phyloP scores from a whole-genome alignment of 1,140 invertebrate genomes.

The Dendrolimus punctatus region DNA sequence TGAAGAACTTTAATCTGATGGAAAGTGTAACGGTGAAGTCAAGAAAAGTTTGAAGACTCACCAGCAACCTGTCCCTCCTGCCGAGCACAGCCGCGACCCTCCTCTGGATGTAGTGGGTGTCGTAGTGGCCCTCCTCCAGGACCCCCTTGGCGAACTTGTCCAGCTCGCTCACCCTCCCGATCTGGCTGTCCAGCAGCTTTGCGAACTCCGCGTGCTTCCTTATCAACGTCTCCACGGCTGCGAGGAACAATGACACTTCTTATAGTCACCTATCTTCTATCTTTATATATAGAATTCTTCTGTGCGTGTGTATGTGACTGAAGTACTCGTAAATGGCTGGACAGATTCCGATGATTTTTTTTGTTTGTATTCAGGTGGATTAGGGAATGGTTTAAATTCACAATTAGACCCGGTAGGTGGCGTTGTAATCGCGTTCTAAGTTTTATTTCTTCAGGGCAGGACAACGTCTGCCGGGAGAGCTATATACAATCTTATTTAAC shows the following conservation, averaged over 20 bases:
- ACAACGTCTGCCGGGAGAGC: too few species aligned
- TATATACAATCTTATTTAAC: too few species aligned
- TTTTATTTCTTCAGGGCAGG: too few species aligned
- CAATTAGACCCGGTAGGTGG: too few species aligned
- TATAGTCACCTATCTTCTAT: too few species aligned
- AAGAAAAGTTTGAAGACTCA: constrained; percentile 4
- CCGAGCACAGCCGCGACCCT: constrained; percentile 76
- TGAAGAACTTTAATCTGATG: background rate
- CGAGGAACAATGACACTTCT: constrained; percentile 20
- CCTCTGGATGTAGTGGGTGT: constrained; percentile 75
- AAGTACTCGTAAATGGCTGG: too few species aligned
- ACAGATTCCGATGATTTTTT: too few species aligned
- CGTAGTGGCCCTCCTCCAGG: constrained; percentile 77
- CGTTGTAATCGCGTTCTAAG: too few species aligned
- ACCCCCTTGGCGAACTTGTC: constrained; percentile 80
- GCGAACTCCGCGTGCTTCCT: constrained; percentile 93
- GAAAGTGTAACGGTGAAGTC: background rate
- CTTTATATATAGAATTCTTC: too few species aligned
- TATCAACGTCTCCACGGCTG: constrained; percentile 88
- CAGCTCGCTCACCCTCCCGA: constrained; percentile 84
- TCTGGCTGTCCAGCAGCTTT: constrained; percentile 87
- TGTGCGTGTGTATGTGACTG: too few species aligned
- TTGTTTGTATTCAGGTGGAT: too few species aligned
- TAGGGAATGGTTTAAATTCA: too few species aligned
- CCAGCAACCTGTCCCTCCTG: constrained; percentile 75